These are phyloP conservation scores for Dasysyrphus tricinctus DNA, from an alignment of 2,888 invertebrate genomes.

Conservation along the genomic window DNA sequence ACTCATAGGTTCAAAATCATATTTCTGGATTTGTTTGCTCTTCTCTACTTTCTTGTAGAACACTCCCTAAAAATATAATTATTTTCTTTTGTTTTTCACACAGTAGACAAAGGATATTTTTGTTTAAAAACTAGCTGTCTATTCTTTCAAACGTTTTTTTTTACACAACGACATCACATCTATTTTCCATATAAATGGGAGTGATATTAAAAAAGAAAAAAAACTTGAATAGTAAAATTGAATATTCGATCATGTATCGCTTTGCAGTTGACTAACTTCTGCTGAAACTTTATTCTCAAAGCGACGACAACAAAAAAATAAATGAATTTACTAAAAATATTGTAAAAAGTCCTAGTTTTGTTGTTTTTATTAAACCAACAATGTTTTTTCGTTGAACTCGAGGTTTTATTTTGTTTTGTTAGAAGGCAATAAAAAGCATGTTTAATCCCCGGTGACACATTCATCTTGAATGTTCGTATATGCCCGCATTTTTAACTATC, in stretches of 20 bases:
- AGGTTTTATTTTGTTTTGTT: slow-evolving; percentile 50
- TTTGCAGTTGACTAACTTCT: slow-evolving; percentile 69
- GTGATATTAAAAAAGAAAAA: slow-evolving; percentile 30
- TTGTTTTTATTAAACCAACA: slow-evolving; percentile 67
- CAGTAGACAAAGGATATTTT: background rate
- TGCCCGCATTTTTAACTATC: slow-evolving; percentile 64
- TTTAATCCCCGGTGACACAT: slow-evolving; percentile 75
- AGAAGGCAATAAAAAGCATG: slow-evolving; percentile 72
- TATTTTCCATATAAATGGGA: background rate
- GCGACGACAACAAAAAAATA: slow-evolving; percentile 33
- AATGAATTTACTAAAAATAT: slow-evolving; percentile 68
- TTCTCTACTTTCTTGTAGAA: no score
- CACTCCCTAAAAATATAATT: background rate
- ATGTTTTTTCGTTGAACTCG: slow-evolving; percentile 45
- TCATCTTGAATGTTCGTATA: slow-evolving; percentile 69
- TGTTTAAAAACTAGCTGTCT: background rate
- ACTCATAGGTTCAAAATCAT: no score
- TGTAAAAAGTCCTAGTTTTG: slow-evolving; percentile 46
- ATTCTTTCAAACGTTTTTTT: background rate
- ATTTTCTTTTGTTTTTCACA: background rate
- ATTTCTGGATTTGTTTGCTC: no score
- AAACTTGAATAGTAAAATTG: slow-evolving; percentile 46
- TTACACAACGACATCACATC: background rate
- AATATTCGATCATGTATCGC: slow-evolving; percentile 71
- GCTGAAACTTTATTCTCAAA: slow-evolving; percentile 65